phyloP scores from a whole-genome alignment of 2,888 invertebrate genomes.

The Dione vanillae region DNA sequence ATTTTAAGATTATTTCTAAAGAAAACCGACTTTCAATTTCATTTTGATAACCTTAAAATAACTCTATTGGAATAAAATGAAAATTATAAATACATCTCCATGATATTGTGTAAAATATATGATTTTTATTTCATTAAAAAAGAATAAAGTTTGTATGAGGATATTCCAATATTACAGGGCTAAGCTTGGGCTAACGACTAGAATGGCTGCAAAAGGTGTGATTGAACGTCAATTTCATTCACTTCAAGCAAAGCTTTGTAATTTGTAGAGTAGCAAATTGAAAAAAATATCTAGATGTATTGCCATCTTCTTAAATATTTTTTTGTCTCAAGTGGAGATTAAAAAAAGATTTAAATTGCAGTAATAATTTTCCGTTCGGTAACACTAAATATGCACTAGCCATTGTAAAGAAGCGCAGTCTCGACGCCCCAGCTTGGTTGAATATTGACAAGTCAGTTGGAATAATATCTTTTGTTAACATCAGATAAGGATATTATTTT shows the following conservation, averaged over 20 bases:
- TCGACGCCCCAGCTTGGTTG: slow-evolving; percentile 60
- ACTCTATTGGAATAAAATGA: background rate
- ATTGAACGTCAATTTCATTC: no score
- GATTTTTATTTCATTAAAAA: no score
- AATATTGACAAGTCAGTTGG: slow-evolving; percentile 73
- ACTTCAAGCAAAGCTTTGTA: no score
- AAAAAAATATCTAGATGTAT: no score
- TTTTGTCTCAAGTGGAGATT: background rate
- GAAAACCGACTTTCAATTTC: background rate
- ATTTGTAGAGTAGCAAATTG: no score
- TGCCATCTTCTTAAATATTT: no score
- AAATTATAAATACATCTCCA: background rate
- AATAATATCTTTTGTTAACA: slow-evolving; percentile 78
- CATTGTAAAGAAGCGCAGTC: slow-evolving; percentile 36
- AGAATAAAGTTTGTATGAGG: no score
- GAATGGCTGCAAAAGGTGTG: no score
- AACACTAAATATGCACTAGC: slow-evolving; percentile 17
- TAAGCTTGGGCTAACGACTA: no score
- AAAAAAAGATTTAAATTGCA: background rate
- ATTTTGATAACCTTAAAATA: background rate
- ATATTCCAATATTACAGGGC: no score
- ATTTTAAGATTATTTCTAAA: background rate
- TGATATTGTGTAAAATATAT: background rate
- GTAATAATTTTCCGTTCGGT: background rate
- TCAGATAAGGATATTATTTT: slow-evolving; percentile 73